Percentiles rank a stretch among this genome's conserved stretches.
These are phyloP conservation scores for Pteruthius melanotis DNA, from an alignment of 2,113 vertebrate species.

Conservation along the genomic window DNA sequence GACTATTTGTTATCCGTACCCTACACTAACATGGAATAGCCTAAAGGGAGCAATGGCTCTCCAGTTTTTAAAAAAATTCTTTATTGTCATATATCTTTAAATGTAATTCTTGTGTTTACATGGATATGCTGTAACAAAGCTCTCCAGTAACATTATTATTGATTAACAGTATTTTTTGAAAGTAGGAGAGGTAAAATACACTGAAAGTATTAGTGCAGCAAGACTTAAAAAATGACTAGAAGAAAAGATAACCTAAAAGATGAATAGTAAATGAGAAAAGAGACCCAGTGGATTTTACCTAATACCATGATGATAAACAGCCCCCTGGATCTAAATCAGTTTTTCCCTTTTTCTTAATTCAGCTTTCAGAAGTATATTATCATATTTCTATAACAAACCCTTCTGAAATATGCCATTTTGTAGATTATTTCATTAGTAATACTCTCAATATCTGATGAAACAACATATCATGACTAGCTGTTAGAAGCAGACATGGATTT, in stretches of 20 bases:
- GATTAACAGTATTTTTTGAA: conserved; percentile 19
- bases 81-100: not conserved
- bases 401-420: not conserved
- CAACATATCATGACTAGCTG: not conserved
- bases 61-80: not conserved
- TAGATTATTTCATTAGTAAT: conserved; percentile 9
- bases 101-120: not conserved
- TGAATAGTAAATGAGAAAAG: not conserved
- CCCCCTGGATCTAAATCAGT: not conserved
- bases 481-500: not conserved
- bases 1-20: conserved; percentile 1
- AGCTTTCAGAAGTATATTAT: not conserved
- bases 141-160: not conserved
- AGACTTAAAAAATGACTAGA: not conserved
- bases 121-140: not conserved
- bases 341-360: not conserved
- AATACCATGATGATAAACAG: not conserved
- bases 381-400: not conserved
- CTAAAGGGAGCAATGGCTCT: not conserved
- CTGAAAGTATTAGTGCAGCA: not conserved
- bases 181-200: not conserved
- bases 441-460: not conserved
- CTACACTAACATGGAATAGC: not conserved
- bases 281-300: not conserved
- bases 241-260: conserved; percentile 2